Percentiles rank a stretch among this genome's conserved stretches.
These are phyloP conservation scores for Ranitomeya variabilis DNA, from an alignment of 2,113 vertebrate species.

Conservation along the genomic window DNA sequence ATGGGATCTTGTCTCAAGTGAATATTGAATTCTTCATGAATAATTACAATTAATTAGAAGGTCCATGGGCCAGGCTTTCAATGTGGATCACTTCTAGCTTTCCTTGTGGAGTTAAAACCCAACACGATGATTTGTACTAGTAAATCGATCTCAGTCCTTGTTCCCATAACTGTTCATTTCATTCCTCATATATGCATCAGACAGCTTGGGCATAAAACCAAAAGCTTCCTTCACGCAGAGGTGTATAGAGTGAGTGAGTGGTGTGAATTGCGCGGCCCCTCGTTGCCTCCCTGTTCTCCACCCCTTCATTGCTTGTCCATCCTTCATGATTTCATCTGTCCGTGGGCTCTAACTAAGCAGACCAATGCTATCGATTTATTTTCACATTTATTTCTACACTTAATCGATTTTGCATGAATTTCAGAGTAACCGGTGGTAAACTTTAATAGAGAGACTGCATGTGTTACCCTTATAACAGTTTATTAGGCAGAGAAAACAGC, in stretches of 20 bases:
- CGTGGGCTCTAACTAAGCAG: too few relatives aligned
- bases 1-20: neutral
- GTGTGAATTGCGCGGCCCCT: neutral
- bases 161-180: neutral
- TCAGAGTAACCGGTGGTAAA: neutral
- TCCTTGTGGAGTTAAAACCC: neutral
- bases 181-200: neutral
- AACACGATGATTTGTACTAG: neutral
- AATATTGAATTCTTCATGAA: neutral
- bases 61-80: neutral
- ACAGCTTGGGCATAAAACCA: neutral
- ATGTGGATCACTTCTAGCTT: neutral
- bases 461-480: neutral
- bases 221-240: conserved; percentile 4
- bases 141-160: neutral
- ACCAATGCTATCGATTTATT: neutral
- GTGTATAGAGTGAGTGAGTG: neutral
- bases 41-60: neutral
- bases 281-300: neutral
- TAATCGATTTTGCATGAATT: neutral
- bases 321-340: neutral
- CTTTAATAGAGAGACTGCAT: neutral
- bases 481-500: neutral
- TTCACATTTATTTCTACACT: neutral
- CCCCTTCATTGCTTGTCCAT: neutral